Evolutionary conservation across 2,888 invertebrate species (phyloP), one percentile per base, ranked within the genome.

Genomic region (Panzeria rudis): DNA sequence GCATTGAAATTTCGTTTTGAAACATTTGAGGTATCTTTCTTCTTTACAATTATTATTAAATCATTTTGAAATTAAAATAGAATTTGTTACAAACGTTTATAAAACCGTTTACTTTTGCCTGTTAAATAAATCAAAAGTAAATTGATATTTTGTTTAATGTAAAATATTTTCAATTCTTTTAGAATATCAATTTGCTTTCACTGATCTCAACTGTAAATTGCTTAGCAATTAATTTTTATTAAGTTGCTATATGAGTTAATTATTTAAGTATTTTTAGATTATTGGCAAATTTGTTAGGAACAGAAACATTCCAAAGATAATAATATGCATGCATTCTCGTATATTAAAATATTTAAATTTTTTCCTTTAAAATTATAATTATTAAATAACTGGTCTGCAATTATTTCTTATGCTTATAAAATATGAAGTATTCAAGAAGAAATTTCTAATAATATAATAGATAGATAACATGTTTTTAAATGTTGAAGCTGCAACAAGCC

Each of bases 401-500:
- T 41, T 62, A 6, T 23, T 5, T 15, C 41, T 23, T 41, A 7
- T 41, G 41, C 15, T 66, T 66, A 47, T 47, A 11, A 47, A 47
- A 29, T 50, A 11, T 20, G 17, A 50, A 50, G 17, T 32, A 32
- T 47, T 47, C 9, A n/a, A 11, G 38, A 62, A 38, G 20, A 32
- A n/a, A 66, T 47, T 47, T 29, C 44, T 47, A 47, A 47, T 47
- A 47, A 64, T 64, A 47, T n/a, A n/a, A n/a, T n/a, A n/a, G n/a
- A n/a, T 44, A n/a, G 25, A 9, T n/a, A 66, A 66, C 29, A 13
- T 32, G 47, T 32, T 32, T 32, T 38, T 11, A 38, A 38, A 38
- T 38, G 38, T 13, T 38, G 11, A 38, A 11, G 50, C 17, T 32
- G 23, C 11, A 32, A 32, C 32, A 20, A 50, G 50, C 52, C 23